Evolutionary conservation across 1,140 invertebrate genomes (phyloP), one percentile per base, ranked within the genome.

Genomic region (Drosophila funebris): DNA sequence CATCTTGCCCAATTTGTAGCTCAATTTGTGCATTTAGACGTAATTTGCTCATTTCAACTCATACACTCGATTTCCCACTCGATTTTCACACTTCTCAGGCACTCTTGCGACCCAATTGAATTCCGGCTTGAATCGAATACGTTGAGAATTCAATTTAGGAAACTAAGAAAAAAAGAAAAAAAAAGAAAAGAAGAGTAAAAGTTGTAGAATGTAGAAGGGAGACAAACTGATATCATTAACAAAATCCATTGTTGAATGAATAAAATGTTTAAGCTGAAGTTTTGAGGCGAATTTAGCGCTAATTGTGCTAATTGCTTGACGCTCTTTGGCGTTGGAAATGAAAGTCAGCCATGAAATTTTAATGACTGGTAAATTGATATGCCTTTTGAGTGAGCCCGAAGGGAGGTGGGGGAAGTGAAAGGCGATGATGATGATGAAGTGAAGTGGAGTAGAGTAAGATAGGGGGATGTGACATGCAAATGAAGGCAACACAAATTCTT

Each of bases 351-450:
- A 73, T 83, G 73, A 90, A 88, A 83, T 90, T 90, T 90, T 90
- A 90, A 90, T 90, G 87, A 90, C 78, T 80, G 56, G 87, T 88
- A 90, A 90, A 76, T 43, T 88, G 87, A 90, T 90, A 90, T 67
- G 79, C 82, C 78, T 78, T 90, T 89, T 82, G 74, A 85, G 63
- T 60, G 57, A 43, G 58, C 20, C 2, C 6, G n/a, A n/a, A n/a
- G n/a, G 43, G 14, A n/a, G 27, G 8, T 9, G 16, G 4, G 36
- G 14, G 8, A 16, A n/a, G 43, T 0, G 8, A 14, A 1, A 8
- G 18, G n/a, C 3, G 22, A 2, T 24, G 22, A 24, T 3, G 22
- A 24, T 2, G 4, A 24, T 24, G 22, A 24, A 24, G 22, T 3
- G 22, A 24, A 24, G 22, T 4, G 4, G 22, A 24, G 22, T 3